Evolutionary conservation across 2,888 invertebrate genomes (phyloP), one percentile per base, ranked within the genome.

Genomic region (Podabrus alpinus): DNA sequence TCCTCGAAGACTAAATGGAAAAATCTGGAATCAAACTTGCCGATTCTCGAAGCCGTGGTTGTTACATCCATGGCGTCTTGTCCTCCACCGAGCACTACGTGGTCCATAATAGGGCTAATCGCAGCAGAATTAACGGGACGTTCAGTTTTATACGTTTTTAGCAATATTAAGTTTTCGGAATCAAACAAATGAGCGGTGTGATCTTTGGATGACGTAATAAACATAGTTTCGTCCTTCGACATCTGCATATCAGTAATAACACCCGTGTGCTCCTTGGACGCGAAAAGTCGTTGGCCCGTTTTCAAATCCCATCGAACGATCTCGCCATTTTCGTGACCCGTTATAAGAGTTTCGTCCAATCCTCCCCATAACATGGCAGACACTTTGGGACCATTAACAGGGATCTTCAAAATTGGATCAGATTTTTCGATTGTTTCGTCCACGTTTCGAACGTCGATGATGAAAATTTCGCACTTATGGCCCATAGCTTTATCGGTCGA

Each of bases 41-140:
- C 99, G 77, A 96, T 93, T 81, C 96, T 91, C 0, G 97, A 93
- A 0, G 97, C 96, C 0, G 98, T 98, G 1, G 97, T 97, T 64
- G 98, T 98, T 75, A 99, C 99, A 85, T 97, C 97, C 96, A 98
- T 98, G 74, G 99, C 99, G 87, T 99, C 99, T 89, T 99, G 99
- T 83, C 99, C 99, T 87, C 99, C 99, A 76, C 99, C 99, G 64
- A 99, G 90, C 1, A 98, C 95, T 5, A 99, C 99, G 89, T 99
- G 99, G 87, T 98, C 98, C 73, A 93, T 89, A 80, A 95, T 94
- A 0, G 99, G 99, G 79, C 98, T 98, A 78, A 99, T 94, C 1
- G 98, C 95, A 0, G 99, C 99, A 0, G 99, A 99, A 87, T 99
- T 99, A 0, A 99, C 97, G 0, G 98, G 99, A 79, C 99, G 91